Evolutionary conservation across 2,888 invertebrate genomes (phyloP), one percentile per base, ranked within the genome.

Genomic region (Acronicta alni): DNA sequence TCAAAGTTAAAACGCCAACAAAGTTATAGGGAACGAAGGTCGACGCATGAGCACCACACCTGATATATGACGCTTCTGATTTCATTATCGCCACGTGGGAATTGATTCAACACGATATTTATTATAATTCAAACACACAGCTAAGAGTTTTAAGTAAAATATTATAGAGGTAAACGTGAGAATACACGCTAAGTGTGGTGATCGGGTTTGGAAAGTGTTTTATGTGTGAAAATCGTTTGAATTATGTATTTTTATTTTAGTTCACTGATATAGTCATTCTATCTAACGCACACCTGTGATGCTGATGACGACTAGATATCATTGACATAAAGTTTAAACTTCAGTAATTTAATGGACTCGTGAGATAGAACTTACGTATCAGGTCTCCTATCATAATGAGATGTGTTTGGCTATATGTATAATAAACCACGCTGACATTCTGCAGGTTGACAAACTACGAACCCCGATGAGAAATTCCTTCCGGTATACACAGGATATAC

Each of bases 61-160:
- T 83, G 79, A 86, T 85, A 76, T 76, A 85, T 76, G 77, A 66
- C 68, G 66, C 47, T 54, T 75, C 68, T 75, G 77, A 80, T 80
- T 82, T 79, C 76, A 81, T 80, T 82, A 79, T 78, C 75, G 68
- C 46, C 59, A 57, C 59, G 52, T 53, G 68, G 68, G 73, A 67
- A 77, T 75, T 77, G 68, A 75, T 71, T 77, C 49, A 47, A 37
- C 43, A 48, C 39, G 8, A 64, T 72, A 76, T 77, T 72, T 77
- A 74, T 75, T 71, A 57, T 68, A 49, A 64, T 57, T 49, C 48
- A 35, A 32, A 52, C 20, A 51, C 26, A 47, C 32, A 48, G 30
- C 52, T 53, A 53, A 61, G 23, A 57, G 53, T 3, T 42, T 55
- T 59, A 61, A 42, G 43, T 71, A 59, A 71, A 72, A 46, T 68